phyloP scores from a whole-genome alignment of 2,113 vertebrate species.

The Heliornis fulica region DNA sequence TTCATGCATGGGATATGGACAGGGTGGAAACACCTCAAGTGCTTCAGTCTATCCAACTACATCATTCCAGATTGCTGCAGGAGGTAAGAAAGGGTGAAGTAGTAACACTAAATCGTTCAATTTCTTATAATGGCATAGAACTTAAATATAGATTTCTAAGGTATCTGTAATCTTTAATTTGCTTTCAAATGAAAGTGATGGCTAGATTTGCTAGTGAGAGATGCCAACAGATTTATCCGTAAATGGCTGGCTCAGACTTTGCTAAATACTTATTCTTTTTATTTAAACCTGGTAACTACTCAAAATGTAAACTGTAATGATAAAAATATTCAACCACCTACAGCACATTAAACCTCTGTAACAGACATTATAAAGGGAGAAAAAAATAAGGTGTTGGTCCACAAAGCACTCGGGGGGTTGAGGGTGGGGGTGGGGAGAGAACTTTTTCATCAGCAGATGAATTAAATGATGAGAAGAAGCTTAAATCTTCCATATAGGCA shows the following conservation, averaged over 20 bases:
- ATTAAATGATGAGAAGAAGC: neutral
- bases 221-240: slow-evolving; percentile 3
- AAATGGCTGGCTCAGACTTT: neutral
- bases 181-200: neutral
- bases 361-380: neutral
- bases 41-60: neutral
- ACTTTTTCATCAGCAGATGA: slow-evolving; percentile 6
- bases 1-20: neutral
- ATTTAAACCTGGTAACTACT: slow-evolving; percentile 21
- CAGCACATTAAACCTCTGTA: neutral
- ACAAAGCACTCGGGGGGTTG: neutral
- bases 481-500: neutral
- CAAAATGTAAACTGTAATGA: slow-evolving; percentile 15
- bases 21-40: neutral
- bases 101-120: neutral
- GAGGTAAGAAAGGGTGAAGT: neutral
- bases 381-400: neutral
- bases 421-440: too few relatives aligned
- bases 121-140: neutral
- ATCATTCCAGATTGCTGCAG: neutral
- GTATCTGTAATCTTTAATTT: neutral
- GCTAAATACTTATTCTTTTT: neutral
- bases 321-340: slow-evolving; percentile 5
- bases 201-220: neutral
- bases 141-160: neutral